A percentile compares a stretch with the other conserved stretches of the same genome.
phyloP scores from a whole-genome alignment of 2,797 vertebrate genomes.

The Sebastes iracundus region DNA sequence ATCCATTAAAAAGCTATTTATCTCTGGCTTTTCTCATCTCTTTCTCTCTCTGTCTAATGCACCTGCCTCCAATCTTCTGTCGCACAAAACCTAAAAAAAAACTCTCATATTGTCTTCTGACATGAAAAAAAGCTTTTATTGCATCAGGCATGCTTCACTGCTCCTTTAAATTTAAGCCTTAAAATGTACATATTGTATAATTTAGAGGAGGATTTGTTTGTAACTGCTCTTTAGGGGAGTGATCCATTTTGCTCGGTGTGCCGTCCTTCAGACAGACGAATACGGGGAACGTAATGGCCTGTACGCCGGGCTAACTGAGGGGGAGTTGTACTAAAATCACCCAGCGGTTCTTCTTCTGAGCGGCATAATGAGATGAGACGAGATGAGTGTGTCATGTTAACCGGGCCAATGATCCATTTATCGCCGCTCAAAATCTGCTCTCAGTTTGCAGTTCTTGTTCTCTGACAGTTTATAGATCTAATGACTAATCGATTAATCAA shows the following conservation, averaged over 20 bases:
- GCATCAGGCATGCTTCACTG: background rate
- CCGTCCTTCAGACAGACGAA: background rate
- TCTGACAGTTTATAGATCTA: background rate
- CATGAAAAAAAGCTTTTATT: conserved; percentile 15
- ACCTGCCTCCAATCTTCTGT: background rate
- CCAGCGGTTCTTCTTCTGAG: background rate
- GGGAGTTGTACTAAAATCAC: background rate
- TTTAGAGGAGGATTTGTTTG: background rate
- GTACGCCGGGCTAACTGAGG: background rate
- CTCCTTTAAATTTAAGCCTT: background rate
- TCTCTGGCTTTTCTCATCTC: background rate
- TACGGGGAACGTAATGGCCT: background rate
- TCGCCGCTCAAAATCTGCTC: background rate
- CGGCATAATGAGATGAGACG: background rate
- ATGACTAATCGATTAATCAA: background rate
- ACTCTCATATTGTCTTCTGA: background rate
- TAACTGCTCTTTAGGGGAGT: background rate
- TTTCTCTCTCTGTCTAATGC: background rate
- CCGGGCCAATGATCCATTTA: background rate
- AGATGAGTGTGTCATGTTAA: background rate
- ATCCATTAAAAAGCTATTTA: conserved; percentile 8
- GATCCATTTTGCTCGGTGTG: background rate
- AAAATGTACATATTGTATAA: background rate
- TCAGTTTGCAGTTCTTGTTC: background rate
- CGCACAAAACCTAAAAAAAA: background rate